phyloP scores from a whole-genome alignment of 1,140 invertebrate species.

The Papilio aristodemus region DNA sequence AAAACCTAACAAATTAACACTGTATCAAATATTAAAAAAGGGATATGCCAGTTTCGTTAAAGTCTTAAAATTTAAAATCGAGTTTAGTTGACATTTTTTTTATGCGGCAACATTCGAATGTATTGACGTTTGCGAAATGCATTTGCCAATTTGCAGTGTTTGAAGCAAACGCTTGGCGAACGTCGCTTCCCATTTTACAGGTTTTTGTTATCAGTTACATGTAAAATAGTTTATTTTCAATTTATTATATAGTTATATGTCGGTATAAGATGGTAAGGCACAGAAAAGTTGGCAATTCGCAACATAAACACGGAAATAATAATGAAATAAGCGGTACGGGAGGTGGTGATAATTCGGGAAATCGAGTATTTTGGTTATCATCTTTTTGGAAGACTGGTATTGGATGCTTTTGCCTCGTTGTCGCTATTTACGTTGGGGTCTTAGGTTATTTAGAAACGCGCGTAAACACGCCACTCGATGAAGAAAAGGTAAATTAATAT shows the following conservation, averaged over 20 bases:
- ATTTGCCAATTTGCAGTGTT: slow-evolving; percentile 11
- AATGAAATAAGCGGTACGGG: slow-evolving; percentile 72
- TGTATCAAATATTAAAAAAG: too few species aligned
- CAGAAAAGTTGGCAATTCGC: slow-evolving; percentile 51
- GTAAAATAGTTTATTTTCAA: slow-evolving; percentile 21
- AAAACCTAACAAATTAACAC: too few species aligned
- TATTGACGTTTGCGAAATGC: slow-evolving; percentile 30
- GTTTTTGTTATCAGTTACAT: not conserved
- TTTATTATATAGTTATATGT: slow-evolving; percentile 18
- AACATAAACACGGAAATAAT: slow-evolving; percentile 69
- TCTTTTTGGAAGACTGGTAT: slow-evolving; percentile 79
- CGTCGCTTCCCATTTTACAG: not conserved
- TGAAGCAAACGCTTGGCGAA: slow-evolving; percentile 29
- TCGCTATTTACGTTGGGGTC: slow-evolving; percentile 88
- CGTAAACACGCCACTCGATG: slow-evolving; percentile 92
- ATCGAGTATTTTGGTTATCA: slow-evolving; percentile 54
- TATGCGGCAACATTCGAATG: slow-evolving; percentile 20
- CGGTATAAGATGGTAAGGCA: slow-evolving; percentile 62
- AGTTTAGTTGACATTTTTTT: not conserved
- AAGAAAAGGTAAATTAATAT: slow-evolving; percentile 83
- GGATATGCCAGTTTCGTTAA: too few species aligned
- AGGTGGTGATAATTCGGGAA: slow-evolving; percentile 56
- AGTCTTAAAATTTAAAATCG: too few species aligned
- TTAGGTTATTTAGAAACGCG: slow-evolving; percentile 92
- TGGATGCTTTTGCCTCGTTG: slow-evolving; percentile 79